Percentiles rank a stretch among this genome's conserved stretches.
Evolutionary conservation across 23 tunicate genomes (phyloP).

Genomic region (Oikopleura vanhoeffeni): DNA sequence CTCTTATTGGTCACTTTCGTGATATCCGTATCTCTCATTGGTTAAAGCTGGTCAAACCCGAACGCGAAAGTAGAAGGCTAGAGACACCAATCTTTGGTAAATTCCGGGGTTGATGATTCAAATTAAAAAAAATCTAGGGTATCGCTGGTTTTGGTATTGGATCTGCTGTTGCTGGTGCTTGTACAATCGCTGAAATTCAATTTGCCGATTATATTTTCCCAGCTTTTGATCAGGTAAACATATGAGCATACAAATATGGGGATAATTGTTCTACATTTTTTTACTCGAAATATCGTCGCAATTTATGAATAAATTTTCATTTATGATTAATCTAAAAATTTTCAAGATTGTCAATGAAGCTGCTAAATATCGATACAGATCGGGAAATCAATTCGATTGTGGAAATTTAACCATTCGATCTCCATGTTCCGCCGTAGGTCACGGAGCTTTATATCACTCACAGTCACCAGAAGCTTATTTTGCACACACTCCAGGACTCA

Average conservation of each 20-base stretch:
- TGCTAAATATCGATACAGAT: slow-evolving; percentile 79
- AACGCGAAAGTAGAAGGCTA: no score
- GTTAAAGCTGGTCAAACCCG: no score
- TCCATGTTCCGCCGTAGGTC: slow-evolving; percentile 95
- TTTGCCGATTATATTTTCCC: slow-evolving; percentile 98
- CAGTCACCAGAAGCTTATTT: slow-evolving; percentile 89
- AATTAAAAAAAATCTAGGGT: slow-evolving; percentile 18
- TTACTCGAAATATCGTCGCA: background rate
- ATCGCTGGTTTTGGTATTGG: slow-evolving; percentile 93
- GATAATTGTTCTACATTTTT: background rate
- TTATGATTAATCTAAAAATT: no score
- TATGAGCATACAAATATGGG: background rate
- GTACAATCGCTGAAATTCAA: slow-evolving; percentile 76
- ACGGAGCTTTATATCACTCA: slow-evolving; percentile 76
- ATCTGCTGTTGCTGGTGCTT: slow-evolving; percentile 84
- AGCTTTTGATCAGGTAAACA: slow-evolving; percentile 68
- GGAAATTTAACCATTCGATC: slow-evolving; percentile 87
- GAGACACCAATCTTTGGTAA: no score
- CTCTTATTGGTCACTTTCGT: no score
- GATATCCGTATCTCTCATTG: no score
- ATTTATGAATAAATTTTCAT: background rate
- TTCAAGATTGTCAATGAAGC: slow-evolving; percentile 82
- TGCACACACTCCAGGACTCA: slow-evolving; percentile 73
- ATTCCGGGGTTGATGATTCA: background rate
- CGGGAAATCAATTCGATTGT: slow-evolving; percentile 83